phyloP scores from a whole-genome alignment of 1,140 invertebrate species.

The Cryptotermes secundus region DNA sequence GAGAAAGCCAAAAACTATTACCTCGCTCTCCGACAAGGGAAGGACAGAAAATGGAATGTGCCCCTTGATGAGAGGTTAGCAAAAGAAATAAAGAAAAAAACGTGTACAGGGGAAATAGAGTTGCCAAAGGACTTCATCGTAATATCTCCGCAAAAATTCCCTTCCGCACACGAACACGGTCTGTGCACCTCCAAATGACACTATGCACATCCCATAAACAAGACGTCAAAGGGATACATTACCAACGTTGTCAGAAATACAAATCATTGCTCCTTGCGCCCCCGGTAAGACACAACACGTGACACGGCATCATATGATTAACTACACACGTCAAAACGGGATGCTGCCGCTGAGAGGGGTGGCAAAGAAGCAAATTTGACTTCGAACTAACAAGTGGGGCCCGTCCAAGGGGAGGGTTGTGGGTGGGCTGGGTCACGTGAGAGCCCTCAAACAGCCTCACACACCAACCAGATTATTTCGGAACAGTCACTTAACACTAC shows the following conservation, averaged over 20 bases:
- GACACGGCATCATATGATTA: background rate
- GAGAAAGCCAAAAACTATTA: conserved; percentile 2
- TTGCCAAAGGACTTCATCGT: background rate
- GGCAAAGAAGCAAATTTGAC: too few species aligned
- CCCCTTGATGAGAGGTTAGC: conserved; percentile 13
- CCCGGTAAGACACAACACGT: background rate
- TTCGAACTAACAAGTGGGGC: too few species aligned
- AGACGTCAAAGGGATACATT: background rate
- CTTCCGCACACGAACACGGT: background rate
- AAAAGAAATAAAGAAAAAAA: background rate
- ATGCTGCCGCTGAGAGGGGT: too few species aligned
- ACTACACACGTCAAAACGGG: background rate
- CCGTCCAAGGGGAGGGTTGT: too few species aligned
- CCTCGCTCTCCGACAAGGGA: background rate
- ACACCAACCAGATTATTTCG: too few species aligned
- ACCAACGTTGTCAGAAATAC: background rate
- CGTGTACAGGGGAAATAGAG: background rate
- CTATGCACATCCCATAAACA: background rate
- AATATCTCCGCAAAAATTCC: background rate
- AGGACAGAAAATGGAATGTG: background rate
- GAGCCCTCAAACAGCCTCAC: too few species aligned
- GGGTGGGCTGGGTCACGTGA: too few species aligned
- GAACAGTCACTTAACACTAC: too few species aligned
- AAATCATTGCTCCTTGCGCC: background rate
- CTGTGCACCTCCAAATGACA: background rate